Evolutionary conservation across 2,113 vertebrate species (phyloP).

Genomic region (Labeo rohita): DNA sequence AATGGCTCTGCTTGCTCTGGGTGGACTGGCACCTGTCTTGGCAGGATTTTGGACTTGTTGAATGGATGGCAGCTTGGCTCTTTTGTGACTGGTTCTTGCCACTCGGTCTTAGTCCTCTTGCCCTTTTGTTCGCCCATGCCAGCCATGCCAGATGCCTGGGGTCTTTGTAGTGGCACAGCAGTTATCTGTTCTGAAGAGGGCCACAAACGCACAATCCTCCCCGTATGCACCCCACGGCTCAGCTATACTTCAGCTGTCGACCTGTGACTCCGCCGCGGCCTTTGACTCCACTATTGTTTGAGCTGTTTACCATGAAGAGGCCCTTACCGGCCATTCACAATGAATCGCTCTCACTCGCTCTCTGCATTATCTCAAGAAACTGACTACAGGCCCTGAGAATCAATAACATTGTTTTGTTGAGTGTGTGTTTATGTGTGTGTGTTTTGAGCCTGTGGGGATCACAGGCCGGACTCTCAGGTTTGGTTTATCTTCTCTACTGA

Average conservation of each 20-base stretch:
- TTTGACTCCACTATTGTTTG: conserved; percentile 71
- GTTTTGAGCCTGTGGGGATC: background rate
- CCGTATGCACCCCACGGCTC: background rate
- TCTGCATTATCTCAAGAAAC: conserved; percentile 16
- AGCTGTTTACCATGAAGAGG: conserved; percentile 35
- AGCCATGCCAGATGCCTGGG: conserved; percentile 32
- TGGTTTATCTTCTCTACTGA: conserved; percentile 1
- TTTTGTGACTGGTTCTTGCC: conserved; percentile 37
- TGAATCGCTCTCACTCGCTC: background rate
- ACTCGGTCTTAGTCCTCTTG: conserved; percentile 2
- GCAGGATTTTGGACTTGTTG: background rate
- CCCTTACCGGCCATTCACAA: conserved; percentile 29
- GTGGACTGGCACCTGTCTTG: background rate
- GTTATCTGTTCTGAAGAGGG: background rate
- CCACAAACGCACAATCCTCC: conserved; percentile 16
- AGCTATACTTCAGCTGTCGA: conserved; percentile 70
- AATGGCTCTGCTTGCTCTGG: background rate
- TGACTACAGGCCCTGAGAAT: background rate
- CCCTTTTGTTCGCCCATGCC: conserved; percentile 7
- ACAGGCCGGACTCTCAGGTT: background rate
- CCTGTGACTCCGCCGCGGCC: conserved; percentile 64
- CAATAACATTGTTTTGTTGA: conserved; percentile 1
- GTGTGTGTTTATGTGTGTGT: background rate
- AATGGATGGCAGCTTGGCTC: conserved; percentile 15
- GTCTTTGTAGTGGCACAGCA: conserved; percentile 11